phyloP scores from a whole-genome alignment of 2,113 vertebrate species.

The Xenopus borealis region DNA sequence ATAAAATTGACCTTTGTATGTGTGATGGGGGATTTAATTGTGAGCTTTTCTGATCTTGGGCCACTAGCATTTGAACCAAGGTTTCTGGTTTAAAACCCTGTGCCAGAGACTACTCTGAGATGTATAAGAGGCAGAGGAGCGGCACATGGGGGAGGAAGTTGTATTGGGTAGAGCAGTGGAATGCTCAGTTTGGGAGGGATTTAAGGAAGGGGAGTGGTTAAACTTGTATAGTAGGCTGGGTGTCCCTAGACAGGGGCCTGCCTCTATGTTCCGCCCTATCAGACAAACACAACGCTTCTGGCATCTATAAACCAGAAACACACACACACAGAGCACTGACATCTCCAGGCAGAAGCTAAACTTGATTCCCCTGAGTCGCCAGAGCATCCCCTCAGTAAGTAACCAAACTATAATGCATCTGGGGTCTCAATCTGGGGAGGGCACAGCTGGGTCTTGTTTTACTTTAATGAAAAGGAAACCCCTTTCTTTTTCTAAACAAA shows the following conservation, averaged over 20 bases:
- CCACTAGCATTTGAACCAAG: too few relatives aligned
- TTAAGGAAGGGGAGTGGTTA: slow-evolving; percentile 8
- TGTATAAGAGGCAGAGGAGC: too few relatives aligned
- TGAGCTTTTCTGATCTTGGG: too few relatives aligned
- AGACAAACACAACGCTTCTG: slow-evolving; percentile 3
- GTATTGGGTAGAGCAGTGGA: not conserved
- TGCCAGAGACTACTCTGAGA: too few relatives aligned
- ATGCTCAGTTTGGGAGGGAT: not conserved
- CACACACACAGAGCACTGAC: not conserved
- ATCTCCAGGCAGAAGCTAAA: not conserved
- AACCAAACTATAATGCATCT: not conserved
- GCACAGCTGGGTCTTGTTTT: too few relatives aligned
- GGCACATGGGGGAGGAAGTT: too few relatives aligned
- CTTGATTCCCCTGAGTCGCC: not conserved
- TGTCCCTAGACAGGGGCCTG: slow-evolving; percentile 1
- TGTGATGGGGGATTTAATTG: too few relatives aligned
- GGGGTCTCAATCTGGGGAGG: too few relatives aligned
- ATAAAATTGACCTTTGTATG: too few relatives aligned
- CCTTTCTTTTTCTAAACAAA: too few relatives aligned
- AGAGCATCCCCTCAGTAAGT: slow-evolving; percentile 20
- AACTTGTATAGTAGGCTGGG: not conserved
- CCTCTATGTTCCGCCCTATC: slow-evolving; percentile 13
- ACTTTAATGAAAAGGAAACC: too few relatives aligned
- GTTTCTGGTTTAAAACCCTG: too few relatives aligned
- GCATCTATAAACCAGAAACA: slow-evolving; percentile 4